phyloP scores from a whole-genome alignment of 1,140 invertebrate species.

The Meloidogyne chitwoodi region DNA sequence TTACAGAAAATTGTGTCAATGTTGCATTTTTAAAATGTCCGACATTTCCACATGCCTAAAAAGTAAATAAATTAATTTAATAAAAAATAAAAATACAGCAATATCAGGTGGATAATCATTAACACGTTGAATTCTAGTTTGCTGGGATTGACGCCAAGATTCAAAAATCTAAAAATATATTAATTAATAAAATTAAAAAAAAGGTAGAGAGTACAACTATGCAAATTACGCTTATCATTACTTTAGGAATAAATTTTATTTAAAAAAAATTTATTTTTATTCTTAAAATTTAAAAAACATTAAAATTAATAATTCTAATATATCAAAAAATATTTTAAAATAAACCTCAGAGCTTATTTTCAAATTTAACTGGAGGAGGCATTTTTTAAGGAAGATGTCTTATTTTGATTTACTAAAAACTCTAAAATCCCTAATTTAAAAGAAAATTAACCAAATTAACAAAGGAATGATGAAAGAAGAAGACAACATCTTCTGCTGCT shows the following conservation, averaged over 20 bases:
- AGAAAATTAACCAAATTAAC: conserved; percentile 52
- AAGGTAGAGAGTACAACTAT: not conserved
- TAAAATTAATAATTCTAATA: too few species aligned
- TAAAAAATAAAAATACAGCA: not conserved
- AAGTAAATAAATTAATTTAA: conserved; percentile 7
- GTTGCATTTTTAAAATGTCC: conserved; percentile 53
- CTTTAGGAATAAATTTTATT: too few species aligned
- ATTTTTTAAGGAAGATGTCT: too few species aligned
- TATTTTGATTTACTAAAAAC: too few species aligned
- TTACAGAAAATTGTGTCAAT: conserved; percentile 54
- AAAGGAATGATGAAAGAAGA: conserved; percentile 58
- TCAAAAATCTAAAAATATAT: conserved; percentile 34
- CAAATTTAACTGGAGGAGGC: too few species aligned
- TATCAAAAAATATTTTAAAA: too few species aligned
- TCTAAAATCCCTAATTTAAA: too few species aligned
- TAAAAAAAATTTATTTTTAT: too few species aligned
- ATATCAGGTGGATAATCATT: conserved; percentile 25
- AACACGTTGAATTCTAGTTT: conserved; percentile 37
- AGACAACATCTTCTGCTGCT: conserved; percentile 47
- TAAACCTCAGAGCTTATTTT: too few species aligned
- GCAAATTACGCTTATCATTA: too few species aligned
- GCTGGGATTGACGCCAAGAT: conserved; percentile 15
- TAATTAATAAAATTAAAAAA: not conserved
- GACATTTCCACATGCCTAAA: conserved; percentile 41
- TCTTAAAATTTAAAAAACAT: too few species aligned